Conservation (phyloP, 2,113 vertebrate genomes). For the Oryzias celebensis region DNA sequence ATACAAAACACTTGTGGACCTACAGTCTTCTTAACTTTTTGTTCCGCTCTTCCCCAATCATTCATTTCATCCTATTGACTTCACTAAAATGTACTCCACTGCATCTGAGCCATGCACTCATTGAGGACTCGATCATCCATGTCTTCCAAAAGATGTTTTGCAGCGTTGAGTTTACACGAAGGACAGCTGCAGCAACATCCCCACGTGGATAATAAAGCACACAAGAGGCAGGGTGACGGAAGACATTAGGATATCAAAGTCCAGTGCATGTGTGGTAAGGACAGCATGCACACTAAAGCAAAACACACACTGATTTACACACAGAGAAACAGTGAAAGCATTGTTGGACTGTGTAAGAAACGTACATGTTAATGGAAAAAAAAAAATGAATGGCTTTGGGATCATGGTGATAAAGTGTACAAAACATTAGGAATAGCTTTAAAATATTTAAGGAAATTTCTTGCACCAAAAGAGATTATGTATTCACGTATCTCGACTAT, state of each 20-base stretch:
- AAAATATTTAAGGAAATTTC: too few relatives aligned
- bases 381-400: slow-evolving; percentile 37
- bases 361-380: slow-evolving; percentile 44
- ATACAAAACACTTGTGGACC: too few relatives aligned
- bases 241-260: slow-evolving; percentile 32
- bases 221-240: slow-evolving; percentile 7
- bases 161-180: too few relatives aligned
- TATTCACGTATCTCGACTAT: too few relatives aligned
- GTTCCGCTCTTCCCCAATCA: too few relatives aligned
- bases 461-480: too few relatives aligned
- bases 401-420: slow-evolving; percentile 32
- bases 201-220: slow-evolving; percentile 4
- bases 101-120: too few relatives aligned
- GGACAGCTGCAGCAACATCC: not conserved
- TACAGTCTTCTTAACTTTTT: too few relatives aligned
- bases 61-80: too few relatives aligned
- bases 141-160: too few relatives aligned
- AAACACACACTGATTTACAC: slow-evolving; percentile 46
- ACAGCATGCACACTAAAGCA: slow-evolving; percentile 45
- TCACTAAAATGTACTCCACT: too few relatives aligned
- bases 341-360: slow-evolving; percentile 45
- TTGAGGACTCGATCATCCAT: too few relatives aligned
- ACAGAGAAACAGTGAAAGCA: slow-evolving; percentile 40
- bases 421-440: slow-evolving; percentile 53
- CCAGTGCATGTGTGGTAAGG: slow-evolving; percentile 23